Conservation (phyloP, 2,113 vertebrate genomes). For the Suricata suricatta region DNA sequence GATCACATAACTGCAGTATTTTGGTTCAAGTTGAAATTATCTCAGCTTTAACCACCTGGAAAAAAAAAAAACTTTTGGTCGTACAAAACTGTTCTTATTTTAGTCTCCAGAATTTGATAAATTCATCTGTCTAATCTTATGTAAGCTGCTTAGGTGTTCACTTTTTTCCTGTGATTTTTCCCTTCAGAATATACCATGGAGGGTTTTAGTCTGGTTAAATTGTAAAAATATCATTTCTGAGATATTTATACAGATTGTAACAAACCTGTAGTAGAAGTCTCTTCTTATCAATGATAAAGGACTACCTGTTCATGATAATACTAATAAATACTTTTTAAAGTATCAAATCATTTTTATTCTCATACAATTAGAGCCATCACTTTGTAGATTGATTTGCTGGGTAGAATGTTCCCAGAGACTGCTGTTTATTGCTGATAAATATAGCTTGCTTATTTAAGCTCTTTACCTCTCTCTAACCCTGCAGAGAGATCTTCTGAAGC, state of each 20-base stretch:
- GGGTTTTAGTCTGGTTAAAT: background rate
- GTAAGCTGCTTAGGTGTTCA: background rate
- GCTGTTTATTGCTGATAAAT: constrained; percentile 66
- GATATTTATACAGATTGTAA: background rate
- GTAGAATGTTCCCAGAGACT: constrained; percentile 51
- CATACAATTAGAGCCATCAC: background rate
- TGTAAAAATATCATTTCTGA: constrained; percentile 18
- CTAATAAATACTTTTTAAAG: constrained; percentile 55
- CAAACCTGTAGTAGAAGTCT: background rate
- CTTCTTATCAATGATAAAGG: background rate
- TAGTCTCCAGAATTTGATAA: background rate
- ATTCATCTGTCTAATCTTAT: background rate
- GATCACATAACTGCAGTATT: background rate
- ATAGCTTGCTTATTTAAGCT: constrained; percentile 74
- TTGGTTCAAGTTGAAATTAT: background rate
- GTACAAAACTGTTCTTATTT: constrained; percentile 5
- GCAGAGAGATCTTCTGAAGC: constrained; percentile 64
- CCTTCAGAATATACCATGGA: background rate
- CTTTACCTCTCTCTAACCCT: constrained; percentile 73
- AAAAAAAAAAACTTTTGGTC: background rate
- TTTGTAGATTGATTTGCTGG: constrained; percentile 64
- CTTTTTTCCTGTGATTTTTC: background rate
- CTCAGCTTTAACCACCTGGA: background rate
- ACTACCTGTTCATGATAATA: constrained; percentile 23
- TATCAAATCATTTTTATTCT: constrained; percentile 49